phyloP scores from a whole-genome alignment of 2,888 invertebrate genomes.

The Pantelozetes paolii region DNA sequence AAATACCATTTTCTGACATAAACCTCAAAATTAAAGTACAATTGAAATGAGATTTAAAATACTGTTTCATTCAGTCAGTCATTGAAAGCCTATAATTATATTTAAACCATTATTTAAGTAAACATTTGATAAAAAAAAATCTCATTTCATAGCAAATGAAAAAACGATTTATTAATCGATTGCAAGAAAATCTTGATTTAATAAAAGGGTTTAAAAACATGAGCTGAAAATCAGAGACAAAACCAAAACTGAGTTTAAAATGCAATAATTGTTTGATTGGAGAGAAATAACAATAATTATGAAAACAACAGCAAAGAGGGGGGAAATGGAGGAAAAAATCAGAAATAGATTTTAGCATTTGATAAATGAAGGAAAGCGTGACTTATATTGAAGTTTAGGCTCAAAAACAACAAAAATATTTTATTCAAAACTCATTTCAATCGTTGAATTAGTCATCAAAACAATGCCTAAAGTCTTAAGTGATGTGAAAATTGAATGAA shows the following conservation, averaged over 20 bases:
- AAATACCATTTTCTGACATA: neutral
- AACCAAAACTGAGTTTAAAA: neutral
- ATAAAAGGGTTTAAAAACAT: slow-evolving; percentile 7
- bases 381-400: neutral
- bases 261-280: slow-evolving; percentile 3
- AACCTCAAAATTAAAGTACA: neutral
- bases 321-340: neutral
- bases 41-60: neutral
- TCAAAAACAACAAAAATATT: too few relatives aligned
- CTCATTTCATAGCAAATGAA: too few relatives aligned
- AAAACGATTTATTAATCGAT: too few relatives aligned
- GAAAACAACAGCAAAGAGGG: neutral
- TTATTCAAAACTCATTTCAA: too few relatives aligned
- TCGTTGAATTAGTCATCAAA: too few relatives aligned
- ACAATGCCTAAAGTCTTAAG: too few relatives aligned
- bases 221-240: too few relatives aligned
- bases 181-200: neutral
- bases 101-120: too few relatives aligned
- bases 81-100: neutral
- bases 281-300: slow-evolving; percentile 7
- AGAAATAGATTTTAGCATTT: too few relatives aligned
- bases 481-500: too few relatives aligned
- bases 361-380: slow-evolving; percentile 11
- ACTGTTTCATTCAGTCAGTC: neutral
- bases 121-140: too few relatives aligned